These are phyloP conservation scores for Thalassophryne amazonica DNA, from an alignment of 2,797 vertebrate genomes.

Conservation along the genomic window DNA sequence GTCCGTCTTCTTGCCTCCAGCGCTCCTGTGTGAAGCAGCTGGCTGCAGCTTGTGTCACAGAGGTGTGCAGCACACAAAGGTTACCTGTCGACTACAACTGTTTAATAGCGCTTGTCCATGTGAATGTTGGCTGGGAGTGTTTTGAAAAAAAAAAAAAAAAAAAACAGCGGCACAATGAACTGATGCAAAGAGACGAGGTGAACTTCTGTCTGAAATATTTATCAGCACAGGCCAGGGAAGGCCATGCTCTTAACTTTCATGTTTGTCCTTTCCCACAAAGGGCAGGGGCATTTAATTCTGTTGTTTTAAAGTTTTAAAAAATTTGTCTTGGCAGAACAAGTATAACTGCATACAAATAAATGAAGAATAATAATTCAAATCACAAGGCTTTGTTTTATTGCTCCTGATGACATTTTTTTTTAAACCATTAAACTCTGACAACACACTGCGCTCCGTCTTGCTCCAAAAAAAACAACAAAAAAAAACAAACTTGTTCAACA, in stretches of 20 bases:
- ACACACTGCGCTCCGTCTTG: too few species aligned
- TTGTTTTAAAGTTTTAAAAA: background rate
- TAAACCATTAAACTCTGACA: too few species aligned
- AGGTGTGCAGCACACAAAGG: conserved; percentile 51
- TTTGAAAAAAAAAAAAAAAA: too few species aligned
- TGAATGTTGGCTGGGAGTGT: conserved; percentile 36
- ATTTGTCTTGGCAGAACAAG: conserved; percentile 13
- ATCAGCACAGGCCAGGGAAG: conserved; percentile 42
- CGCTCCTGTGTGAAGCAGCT: conserved; percentile 11
- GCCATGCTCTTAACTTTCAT: conserved; percentile 49
- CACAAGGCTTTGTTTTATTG: too few species aligned
- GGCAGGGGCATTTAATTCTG: conserved; percentile 16
- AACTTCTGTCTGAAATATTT: conserved; percentile 70
- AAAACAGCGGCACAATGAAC: conserved; percentile 35
- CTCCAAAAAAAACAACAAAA: too few species aligned
- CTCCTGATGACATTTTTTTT: too few species aligned
- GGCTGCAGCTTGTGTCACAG: conserved; percentile 17
- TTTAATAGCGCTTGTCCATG: conserved; percentile 43
- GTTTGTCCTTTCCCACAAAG: conserved; percentile 36
- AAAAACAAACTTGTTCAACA: too few species aligned
- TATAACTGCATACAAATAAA: too few species aligned
- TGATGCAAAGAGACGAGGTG: conserved; percentile 67
- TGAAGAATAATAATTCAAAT: too few species aligned
- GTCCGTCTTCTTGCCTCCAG: conserved; percentile 14
- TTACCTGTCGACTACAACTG: conserved; percentile 60